Evolutionary conservation across 2,797 vertebrate species (phyloP).

Genomic region (Salarias fasciatus): DNA sequence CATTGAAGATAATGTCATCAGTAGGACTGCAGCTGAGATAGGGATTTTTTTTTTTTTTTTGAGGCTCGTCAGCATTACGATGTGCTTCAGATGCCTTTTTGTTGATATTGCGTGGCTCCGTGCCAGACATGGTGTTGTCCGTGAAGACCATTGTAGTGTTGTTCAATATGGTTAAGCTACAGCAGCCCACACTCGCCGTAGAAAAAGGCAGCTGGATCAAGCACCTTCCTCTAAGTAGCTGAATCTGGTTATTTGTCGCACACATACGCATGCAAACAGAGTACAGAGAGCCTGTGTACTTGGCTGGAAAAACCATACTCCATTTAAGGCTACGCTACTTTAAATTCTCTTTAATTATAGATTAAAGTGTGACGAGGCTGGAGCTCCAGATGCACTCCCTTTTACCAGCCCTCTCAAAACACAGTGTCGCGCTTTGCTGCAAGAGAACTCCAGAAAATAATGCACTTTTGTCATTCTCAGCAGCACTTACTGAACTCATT

Average conservation of each 20-base stretch:
- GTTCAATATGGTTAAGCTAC: slow-evolving; percentile 62
- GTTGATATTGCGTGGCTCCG: slow-evolving; percentile 50
- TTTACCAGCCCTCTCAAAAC: slow-evolving; percentile 45
- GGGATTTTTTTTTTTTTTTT: slow-evolving; percentile 74
- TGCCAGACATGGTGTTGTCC: slow-evolving; percentile 38
- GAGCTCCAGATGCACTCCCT: slow-evolving; percentile 50
- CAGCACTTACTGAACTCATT: slow-evolving; percentile 13
- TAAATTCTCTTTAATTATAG: slow-evolving; percentile 77
- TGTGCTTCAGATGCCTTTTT: slow-evolving; percentile 55
- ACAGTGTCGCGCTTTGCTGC: slow-evolving; percentile 30
- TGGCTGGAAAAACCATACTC: slow-evolving; percentile 63
- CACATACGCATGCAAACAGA: slow-evolving; percentile 16
- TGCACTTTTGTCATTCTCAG: slow-evolving; percentile 30
- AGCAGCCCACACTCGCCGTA: slow-evolving; percentile 26
- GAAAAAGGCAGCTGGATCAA: slow-evolving; percentile 37
- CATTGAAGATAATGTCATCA: slow-evolving; percentile 80
- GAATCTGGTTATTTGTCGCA: slow-evolving; percentile 44
- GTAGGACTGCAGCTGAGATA: slow-evolving; percentile 66
- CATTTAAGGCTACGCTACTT: slow-evolving; percentile 69
- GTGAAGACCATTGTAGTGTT: slow-evolving; percentile 52
- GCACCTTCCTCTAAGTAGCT: slow-evolving; percentile 50
- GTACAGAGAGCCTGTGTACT: slow-evolving; percentile 45
- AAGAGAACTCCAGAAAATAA: slow-evolving; percentile 27
- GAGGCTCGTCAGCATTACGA: slow-evolving; percentile 68
- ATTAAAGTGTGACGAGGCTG: slow-evolving; percentile 65